phyloP scores from a whole-genome alignment of 2,888 invertebrate genomes.

The Aleiodes testaceus region DNA sequence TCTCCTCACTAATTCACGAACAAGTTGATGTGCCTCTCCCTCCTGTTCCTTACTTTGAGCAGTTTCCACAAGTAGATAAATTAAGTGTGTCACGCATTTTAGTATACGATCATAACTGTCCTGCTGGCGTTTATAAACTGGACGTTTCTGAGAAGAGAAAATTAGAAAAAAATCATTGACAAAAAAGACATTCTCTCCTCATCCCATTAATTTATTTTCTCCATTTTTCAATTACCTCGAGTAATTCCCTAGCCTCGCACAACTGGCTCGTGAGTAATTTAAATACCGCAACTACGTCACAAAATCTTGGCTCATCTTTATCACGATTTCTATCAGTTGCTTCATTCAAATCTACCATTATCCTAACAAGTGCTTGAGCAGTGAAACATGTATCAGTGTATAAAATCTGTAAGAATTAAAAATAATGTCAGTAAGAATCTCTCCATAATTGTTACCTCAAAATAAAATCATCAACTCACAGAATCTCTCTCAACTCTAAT shows the following conservation, averaged over 20 bases:
- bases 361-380: constrained; percentile 88
- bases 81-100: constrained; percentile 85
- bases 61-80: constrained; percentile 81
- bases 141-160: constrained; percentile 75
- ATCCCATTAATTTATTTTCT: background rate
- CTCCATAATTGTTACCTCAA: background rate
- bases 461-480: constrained; percentile 69
- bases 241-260: constrained; percentile 70
- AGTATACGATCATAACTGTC: constrained; percentile 88
- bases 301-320: constrained; percentile 77
- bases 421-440: background rate
- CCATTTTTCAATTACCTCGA: constrained; percentile 64
- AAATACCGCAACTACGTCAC: constrained; percentile 83
- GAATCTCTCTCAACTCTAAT: constrained; percentile 87
- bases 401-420: constrained; percentile 70
- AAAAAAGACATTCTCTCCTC: constrained; percentile 12
- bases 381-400: constrained; percentile 89
- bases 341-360: constrained; percentile 84
- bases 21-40: constrained; percentile 68
- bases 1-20: constrained; percentile 76
- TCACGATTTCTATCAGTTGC: constrained; percentile 74
- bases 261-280: constrained; percentile 80
- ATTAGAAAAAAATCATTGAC: constrained; percentile 33
- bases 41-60: constrained; percentile 75
- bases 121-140: constrained; percentile 84